Percentiles rank a stretch among this genome's conserved stretches.
phyloP scores from a whole-genome alignment of 2,113 vertebrate genomes.

The Lota lota region DNA sequence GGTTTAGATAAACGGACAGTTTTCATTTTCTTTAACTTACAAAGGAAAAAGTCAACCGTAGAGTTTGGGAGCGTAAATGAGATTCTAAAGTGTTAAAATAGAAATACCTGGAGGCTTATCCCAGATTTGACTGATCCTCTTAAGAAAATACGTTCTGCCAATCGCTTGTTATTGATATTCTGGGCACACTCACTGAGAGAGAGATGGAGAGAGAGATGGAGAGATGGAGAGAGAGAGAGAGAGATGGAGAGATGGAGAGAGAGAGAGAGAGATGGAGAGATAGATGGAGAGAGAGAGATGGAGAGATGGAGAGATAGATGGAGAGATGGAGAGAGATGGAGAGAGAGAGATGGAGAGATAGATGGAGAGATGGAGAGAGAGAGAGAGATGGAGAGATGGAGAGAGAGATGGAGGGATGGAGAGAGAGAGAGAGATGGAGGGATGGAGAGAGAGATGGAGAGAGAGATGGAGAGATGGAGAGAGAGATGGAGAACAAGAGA shows the following conservation, averaged over 20 bases:
- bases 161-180: slow-evolving; percentile 16
- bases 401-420: neutral
- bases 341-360: slow-evolving; percentile 9
- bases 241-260: neutral
- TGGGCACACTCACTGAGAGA: slow-evolving; percentile 11
- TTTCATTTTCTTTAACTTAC: too few species aligned
- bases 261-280: neutral
- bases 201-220: neutral
- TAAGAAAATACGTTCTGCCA: neutral
- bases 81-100: slow-evolving; percentile 10
- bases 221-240: neutral
- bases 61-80: slow-evolving; percentile 7
- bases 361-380: slow-evolving; percentile 10
- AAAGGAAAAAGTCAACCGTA: neutral
- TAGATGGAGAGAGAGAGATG: neutral
- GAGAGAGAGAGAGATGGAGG: neutral
- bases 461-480: slow-evolving; percentile 2
- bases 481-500: neutral
- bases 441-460: neutral
- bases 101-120: slow-evolving; percentile 17
- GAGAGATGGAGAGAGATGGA: slow-evolving; percentile 5
- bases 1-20: too few species aligned
- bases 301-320: slow-evolving; percentile 1
- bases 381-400: neutral
- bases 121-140: slow-evolving; percentile 25